Percentiles rank a stretch among this genome's conserved stretches.
Evolutionary conservation across 2,888 invertebrate genomes (phyloP).

Genomic region (Eudemis profundana): DNA sequence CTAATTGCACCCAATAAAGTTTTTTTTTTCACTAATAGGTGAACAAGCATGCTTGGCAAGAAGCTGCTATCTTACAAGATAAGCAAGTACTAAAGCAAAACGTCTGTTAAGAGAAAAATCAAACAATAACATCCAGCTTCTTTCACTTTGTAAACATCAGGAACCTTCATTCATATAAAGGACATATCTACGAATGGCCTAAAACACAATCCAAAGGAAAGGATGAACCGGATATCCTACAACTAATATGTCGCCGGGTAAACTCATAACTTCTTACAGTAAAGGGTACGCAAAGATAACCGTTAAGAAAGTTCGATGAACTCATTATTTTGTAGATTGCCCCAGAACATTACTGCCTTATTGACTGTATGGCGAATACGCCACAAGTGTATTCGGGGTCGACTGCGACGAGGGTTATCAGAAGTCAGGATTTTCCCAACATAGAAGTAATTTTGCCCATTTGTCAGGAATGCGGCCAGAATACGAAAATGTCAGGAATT

Average conservation of each 20-base stretch:
- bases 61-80: too few relatives aligned
- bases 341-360: constrained; percentile 44
- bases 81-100: too few relatives aligned
- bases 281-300: constrained; percentile 31
- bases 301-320: constrained; percentile 48
- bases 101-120: too few relatives aligned
- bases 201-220: constrained; percentile 27
- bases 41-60: too few relatives aligned
- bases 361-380: constrained; percentile 49
- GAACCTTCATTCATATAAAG: constrained; percentile 24
- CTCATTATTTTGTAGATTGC: constrained; percentile 49
- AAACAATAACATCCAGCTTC: constrained; percentile 4
- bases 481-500: too few relatives aligned
- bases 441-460: too few relatives aligned
- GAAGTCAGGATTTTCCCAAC: too few relatives aligned
- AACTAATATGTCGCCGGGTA: constrained; percentile 36
- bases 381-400: constrained; percentile 31
- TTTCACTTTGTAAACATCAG: constrained; percentile 2
- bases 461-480: too few relatives aligned
- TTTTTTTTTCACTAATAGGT: too few relatives aligned
- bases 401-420: too few relatives aligned
- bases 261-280: constrained; percentile 39
- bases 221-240: constrained; percentile 41
- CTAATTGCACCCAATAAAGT: too few relatives aligned
- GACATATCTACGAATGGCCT: constrained; percentile 30